Evolutionary conservation across 2,797 vertebrate species (phyloP).

Genomic region (Lophotriccus pileatus): DNA sequence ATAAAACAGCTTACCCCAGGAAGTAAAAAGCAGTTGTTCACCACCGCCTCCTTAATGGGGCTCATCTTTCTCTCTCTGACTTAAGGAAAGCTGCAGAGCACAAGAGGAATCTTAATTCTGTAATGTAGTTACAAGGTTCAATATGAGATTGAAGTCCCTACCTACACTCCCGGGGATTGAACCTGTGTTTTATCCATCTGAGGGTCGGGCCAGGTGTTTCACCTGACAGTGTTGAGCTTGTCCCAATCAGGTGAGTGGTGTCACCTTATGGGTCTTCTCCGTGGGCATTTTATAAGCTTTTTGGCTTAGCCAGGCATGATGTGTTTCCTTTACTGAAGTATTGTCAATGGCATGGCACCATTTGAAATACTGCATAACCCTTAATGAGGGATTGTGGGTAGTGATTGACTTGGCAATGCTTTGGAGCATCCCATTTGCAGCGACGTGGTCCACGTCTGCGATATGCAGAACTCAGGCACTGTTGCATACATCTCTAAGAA

Average conservation of each 20-base stretch:
- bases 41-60: background rate
- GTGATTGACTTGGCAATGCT: background rate
- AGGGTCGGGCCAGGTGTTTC: background rate
- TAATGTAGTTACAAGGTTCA: background rate
- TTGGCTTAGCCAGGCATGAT: background rate
- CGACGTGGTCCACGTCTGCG: background rate
- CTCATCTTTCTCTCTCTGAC: background rate
- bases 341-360: background rate
- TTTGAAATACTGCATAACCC: background rate
- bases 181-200: background rate
- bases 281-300: background rate
- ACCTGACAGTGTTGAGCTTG: background rate
- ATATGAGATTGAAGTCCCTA: background rate
- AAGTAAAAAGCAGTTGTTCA: background rate
- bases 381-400: background rate
- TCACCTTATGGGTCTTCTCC: background rate
- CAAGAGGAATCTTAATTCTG: background rate
- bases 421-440: background rate
- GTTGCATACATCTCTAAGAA: background rate
- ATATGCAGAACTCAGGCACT: accelerated
- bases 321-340: background rate
- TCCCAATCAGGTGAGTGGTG: background rate
- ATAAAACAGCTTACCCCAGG: background rate
- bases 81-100: background rate
- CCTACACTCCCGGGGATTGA: background rate